These are phyloP conservation scores for Stramonita haemastoma DNA, from an alignment of 2,888 invertebrate species.

Conservation along the genomic window DNA sequence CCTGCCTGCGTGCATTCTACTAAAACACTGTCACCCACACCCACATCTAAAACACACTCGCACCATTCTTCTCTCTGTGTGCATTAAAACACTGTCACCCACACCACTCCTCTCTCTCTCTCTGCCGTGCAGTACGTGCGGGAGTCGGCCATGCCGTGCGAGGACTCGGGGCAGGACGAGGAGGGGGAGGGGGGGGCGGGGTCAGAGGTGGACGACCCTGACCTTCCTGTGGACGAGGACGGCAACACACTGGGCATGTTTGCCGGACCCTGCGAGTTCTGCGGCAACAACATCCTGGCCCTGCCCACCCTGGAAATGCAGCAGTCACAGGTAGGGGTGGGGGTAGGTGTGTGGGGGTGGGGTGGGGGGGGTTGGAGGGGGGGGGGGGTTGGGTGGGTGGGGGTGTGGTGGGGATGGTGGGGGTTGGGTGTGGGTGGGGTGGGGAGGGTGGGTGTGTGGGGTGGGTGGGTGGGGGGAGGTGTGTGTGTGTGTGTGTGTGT, in stretches of 20 bases:
- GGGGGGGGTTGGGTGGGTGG: neutral
- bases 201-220: neutral
- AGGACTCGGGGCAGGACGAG: slow-evolving; percentile 47
- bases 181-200: neutral
- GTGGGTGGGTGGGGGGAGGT: neutral
- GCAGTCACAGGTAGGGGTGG: slow-evolving; percentile 41
- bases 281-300: slow-evolving; percentile 58
- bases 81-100: too few relatives aligned
- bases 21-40: too few relatives aligned
- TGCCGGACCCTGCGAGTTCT: slow-evolving; percentile 74
- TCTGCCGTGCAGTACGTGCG: slow-evolving; percentile 70
- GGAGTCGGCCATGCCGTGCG: slow-evolving; percentile 64
- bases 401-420: neutral
- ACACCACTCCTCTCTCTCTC: neutral
- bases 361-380: neutral
- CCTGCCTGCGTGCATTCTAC: too few relatives aligned
- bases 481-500: neutral
- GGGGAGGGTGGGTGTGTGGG: neutral
- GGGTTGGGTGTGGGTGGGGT: neutral
- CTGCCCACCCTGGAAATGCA: slow-evolving; percentile 75
- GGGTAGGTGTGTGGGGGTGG: neutral
- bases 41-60: too few relatives aligned
- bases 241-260: slow-evolving; percentile 62
- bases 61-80: too few relatives aligned
- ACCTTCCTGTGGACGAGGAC: slow-evolving; percentile 52